Evolutionary conservation across 2,113 vertebrate species (phyloP), one percentile per base, ranked within the genome.

Genomic region (Thunnus maccoyii): DNA sequence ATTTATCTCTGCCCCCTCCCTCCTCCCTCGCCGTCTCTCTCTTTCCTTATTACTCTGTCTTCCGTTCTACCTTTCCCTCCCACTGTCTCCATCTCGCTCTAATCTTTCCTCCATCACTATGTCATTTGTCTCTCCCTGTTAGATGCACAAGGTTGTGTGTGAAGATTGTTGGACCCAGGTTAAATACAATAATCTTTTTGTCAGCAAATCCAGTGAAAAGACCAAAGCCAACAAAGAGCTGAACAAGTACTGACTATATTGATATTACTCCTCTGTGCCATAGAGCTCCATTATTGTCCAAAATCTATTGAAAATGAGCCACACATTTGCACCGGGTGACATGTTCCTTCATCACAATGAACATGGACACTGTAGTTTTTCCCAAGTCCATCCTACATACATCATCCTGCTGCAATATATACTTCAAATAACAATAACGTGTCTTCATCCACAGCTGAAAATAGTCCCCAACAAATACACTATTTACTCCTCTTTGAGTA

Each of bases 1-100:
- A 88, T 93, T 91, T 89, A 88, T 93, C 89, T 84, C 69, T n/a
- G 57, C 25, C 32, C 10, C 22, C 46, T 22, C 17, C 51, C 30
- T 41, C 46, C 51, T 41, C 55, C 30, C 63, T 48, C 51, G 1
- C 64, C 11, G 30, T 67, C 41, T 47, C 65, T 85, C 61, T 71
- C 58, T 60, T 70, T 56, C 73, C 68, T 77, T 78, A 80, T 84
- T 88, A 83, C 85, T 71, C 88, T 82, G 84, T 88, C 73, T 75
- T 84, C 79, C 63, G 22, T 60, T 85, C 72, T 46, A 82, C 78
- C 79, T 78, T 80, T 80, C 84, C 82, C 86, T 87, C 85, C 84
- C 61, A 74, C 88, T 46, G 77, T 84, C 84, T 89, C 57, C 82
- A 80, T 80, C 74, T 65, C n/a, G 36, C 79, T 68, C 60, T 76